Evolutionary conservation across 1,140 invertebrate genomes (phyloP).

Genomic region (Lanistes nyassanus): DNA sequence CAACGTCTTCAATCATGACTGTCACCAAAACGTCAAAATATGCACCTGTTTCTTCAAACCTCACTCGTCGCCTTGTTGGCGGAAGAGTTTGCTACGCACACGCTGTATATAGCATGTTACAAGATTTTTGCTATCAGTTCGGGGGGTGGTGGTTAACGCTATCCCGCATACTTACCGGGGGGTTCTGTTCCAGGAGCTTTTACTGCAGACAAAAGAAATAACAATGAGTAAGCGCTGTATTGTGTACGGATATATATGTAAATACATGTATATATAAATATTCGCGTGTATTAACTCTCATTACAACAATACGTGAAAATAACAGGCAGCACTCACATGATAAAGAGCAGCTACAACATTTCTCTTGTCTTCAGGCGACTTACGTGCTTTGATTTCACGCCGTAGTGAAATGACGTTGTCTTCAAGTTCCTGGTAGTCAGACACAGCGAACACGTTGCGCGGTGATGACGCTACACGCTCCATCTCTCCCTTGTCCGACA

Average conservation of each 20-base stretch:
- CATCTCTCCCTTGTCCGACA: slow-evolving; percentile 41
- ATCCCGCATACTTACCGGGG: slow-evolving; percentile 1
- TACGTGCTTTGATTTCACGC: slow-evolving; percentile 48
- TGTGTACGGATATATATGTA: too few relatives aligned
- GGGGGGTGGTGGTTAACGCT: too few relatives aligned
- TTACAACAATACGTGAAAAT: too few relatives aligned
- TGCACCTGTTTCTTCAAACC: slow-evolving; percentile 10
- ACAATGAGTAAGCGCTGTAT: too few relatives aligned
- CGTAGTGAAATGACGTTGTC: slow-evolving; percentile 33
- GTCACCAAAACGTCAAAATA: too few relatives aligned
- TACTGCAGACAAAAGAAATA: background rate
- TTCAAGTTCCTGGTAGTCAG: slow-evolving; percentile 39
- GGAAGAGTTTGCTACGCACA: background rate
- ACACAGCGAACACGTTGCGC: slow-evolving; percentile 38
- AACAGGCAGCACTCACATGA: too few relatives aligned
- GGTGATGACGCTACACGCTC: slow-evolving; percentile 31
- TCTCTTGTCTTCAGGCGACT: slow-evolving; percentile 17
- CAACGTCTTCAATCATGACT: too few relatives aligned
- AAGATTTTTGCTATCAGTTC: too few relatives aligned
- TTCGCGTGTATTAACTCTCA: too few relatives aligned
- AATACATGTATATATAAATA: too few relatives aligned
- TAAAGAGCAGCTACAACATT: too few relatives aligned
- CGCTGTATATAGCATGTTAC: background rate
- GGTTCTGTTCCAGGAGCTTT: background rate
- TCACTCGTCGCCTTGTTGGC: background rate